phyloP scores from a whole-genome alignment of 2,797 vertebrate genomes.

The Oceanodroma leucorhoa region DNA sequence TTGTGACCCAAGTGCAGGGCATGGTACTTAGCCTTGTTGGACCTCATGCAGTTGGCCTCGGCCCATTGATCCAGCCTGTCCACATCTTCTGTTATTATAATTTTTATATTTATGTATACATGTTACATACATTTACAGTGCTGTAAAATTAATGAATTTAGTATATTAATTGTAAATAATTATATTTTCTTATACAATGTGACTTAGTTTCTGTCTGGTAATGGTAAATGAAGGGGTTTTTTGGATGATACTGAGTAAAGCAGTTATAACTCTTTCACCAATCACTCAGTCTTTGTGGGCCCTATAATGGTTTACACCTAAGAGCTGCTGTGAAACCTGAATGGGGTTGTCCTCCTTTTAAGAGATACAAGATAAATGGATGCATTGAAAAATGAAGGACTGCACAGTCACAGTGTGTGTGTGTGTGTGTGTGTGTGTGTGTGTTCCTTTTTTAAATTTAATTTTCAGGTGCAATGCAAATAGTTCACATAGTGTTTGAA shows the following conservation, averaged over 20 bases:
- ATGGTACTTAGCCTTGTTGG: rapidly evolving
- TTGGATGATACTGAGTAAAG: neutral
- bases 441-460: rapidly evolving
- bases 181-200: neutral
- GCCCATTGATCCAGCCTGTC: rapidly evolving
- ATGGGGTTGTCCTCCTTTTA: neutral
- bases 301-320: neutral
- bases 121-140: neutral
- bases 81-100: neutral
- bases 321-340: neutral
- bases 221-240: neutral
- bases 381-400: neutral
- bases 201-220: neutral
- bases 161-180: neutral
- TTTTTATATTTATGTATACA: neutral
- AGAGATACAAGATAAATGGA: neutral
- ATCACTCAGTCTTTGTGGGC: neutral
- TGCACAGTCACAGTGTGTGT: neutral
- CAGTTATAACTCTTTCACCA: neutral
- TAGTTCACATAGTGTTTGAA: neutral
- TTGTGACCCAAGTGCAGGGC: neutral
- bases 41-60: rapidly evolving
- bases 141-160: neutral
- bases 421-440: rapidly evolving
- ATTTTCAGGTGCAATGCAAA: neutral